Evolutionary conservation across 1,140 invertebrate genomes (phyloP).

Genomic region (Antheraea pernyi): DNA sequence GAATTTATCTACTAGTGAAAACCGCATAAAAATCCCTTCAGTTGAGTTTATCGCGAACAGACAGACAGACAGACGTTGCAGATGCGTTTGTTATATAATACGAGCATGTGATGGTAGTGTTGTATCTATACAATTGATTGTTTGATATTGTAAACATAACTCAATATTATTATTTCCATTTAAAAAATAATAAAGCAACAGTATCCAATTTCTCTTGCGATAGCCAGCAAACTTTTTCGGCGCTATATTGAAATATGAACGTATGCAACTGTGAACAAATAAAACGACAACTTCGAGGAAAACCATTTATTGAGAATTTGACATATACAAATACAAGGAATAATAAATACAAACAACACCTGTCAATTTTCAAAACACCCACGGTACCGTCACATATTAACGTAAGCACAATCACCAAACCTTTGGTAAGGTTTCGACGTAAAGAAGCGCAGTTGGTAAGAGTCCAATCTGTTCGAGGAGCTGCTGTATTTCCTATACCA

Average conservation of each 20-base stretch:
- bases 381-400: constrained; percentile 33
- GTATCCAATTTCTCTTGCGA: background rate
- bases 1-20: no score
- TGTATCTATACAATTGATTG: no score
- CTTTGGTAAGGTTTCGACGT: constrained; percentile 31
- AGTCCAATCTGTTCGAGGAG: constrained; percentile 39
- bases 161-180: background rate
- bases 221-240: background rate
- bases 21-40: no score
- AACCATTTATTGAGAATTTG: background rate
- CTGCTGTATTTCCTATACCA: constrained; percentile 56
- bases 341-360: constrained; percentile 17
- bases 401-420: constrained; percentile 60
- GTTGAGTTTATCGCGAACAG: no score
- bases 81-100: no score
- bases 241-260: background rate
- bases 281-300: background rate
- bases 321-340: constrained; percentile 8
- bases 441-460: constrained; percentile 47
- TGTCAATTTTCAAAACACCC: constrained; percentile 17
- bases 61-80: no score
- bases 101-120: no score
- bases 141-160: background rate
- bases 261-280: background rate
- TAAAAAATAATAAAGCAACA: background rate